phyloP scores from a whole-genome alignment of 2,113 vertebrate species.

The Aspiorhynchus laticeps region DNA sequence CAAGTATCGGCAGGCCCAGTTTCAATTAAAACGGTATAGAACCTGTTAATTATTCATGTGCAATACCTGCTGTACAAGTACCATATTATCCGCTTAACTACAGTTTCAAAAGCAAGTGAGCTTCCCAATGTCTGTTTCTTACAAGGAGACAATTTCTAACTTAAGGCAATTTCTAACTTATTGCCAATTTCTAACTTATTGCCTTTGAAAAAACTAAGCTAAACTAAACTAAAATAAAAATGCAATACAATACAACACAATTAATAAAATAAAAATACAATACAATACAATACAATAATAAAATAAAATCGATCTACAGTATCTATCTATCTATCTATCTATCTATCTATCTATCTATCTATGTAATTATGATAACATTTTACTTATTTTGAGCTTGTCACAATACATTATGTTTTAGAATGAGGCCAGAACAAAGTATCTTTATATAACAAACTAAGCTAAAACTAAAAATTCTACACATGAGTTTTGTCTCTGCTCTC shows the following conservation, averaged over 20 bases:
- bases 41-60: conserved; percentile 74
- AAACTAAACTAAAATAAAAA: neutral
- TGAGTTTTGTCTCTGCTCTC: neutral
- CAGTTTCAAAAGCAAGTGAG: neutral
- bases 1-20: conserved; percentile 61
- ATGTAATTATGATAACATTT: neutral
- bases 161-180: too few species aligned
- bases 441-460: neutral
- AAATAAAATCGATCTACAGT: too few species aligned
- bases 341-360: neutral
- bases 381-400: neutral
- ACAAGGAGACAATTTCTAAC: neutral
- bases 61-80: conserved; percentile 63
- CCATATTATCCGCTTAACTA: conserved; percentile 45
- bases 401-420: neutral
- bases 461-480: neutral
- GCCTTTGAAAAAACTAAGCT: neutral
- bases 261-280: too few species aligned
- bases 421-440: neutral
- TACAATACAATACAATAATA: neutral
- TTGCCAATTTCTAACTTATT: neutral
- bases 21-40: conserved; percentile 72
- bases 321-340: neutral
- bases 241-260: too few species aligned
- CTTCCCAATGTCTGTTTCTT: neutral